Evolutionary conservation across 2,797 vertebrate genomes (phyloP).

Genomic region (Chiloscyllium punctatum): DNA sequence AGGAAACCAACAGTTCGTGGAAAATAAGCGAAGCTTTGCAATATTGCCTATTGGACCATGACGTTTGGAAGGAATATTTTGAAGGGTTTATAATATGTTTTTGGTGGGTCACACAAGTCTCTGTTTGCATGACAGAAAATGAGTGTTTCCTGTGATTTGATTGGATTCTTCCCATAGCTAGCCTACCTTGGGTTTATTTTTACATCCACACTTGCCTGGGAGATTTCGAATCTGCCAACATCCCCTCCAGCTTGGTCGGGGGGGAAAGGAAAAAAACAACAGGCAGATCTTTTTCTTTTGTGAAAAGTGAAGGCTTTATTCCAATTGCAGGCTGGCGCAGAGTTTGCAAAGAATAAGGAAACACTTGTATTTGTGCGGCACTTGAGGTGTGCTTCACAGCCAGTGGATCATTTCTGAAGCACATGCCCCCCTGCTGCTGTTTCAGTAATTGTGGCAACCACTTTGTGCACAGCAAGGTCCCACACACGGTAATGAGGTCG

Average conservation of each 20-base stretch:
- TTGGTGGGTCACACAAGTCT: slow-evolving; percentile 24
- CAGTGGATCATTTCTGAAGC: neutral
- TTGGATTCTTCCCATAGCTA: neutral
- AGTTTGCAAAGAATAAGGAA: neutral
- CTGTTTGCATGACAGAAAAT: slow-evolving; percentile 5
- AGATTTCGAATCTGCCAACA: neutral
- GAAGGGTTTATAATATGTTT: slow-evolving; percentile 28
- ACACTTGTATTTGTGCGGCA: too few species aligned
- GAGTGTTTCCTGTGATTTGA: neutral
- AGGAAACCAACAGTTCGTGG: slow-evolving; percentile 81
- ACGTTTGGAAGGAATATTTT: slow-evolving; percentile 31
- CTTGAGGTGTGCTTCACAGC: neutral
- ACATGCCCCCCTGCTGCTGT: neutral
- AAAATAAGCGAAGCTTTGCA: slow-evolving; percentile 61
- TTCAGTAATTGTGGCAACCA: neutral
- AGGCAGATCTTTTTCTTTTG: neutral
- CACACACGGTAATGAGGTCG: neutral
- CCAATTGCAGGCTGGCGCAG: neutral
- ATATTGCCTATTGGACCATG: slow-evolving; percentile 34
- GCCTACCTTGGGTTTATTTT: neutral
- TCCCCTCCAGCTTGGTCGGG: neutral
- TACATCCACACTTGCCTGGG: neutral
- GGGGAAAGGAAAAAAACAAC: neutral
- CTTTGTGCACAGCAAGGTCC: neutral
- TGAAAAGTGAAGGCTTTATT: neutral